A percentile compares a stretch with the other conserved stretches of the same genome.
These are phyloP conservation scores for Garrulus glandarius DNA, from an alignment of 2,797 vertebrate species.

Conservation along the genomic window DNA sequence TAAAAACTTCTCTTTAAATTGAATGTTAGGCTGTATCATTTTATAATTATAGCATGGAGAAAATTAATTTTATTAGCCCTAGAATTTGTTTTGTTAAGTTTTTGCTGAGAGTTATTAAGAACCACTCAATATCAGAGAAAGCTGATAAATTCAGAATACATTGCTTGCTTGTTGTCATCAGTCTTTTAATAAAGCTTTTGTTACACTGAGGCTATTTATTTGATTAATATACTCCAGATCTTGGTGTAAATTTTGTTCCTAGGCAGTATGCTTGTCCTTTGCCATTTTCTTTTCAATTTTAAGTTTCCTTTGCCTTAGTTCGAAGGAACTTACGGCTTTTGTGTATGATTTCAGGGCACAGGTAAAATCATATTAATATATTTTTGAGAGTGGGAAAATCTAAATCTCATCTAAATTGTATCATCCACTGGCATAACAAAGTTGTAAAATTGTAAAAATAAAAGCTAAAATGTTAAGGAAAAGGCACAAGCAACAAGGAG, in stretches of 20 bases:
- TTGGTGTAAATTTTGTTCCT: slow-evolving; percentile 43
- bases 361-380: not conserved
- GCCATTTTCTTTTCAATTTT: slow-evolving; percentile 27
- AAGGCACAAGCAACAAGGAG: not conserved
- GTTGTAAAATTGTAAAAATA: not conserved
- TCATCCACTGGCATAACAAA: not conserved
- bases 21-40: not conserved
- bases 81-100: not conserved
- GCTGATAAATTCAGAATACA: not conserved
- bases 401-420: not conserved
- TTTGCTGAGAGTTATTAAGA: not conserved
- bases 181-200: slow-evolving; percentile 60
- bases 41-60: not conserved
- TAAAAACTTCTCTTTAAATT: not conserved
- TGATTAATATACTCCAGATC: slow-evolving; percentile 33
- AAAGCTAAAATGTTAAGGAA: not conserved
- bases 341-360: not conserved
- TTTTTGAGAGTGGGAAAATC: not conserved
- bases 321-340: not conserved
- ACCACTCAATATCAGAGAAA: not conserved
- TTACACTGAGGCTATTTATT: slow-evolving; percentile 47
- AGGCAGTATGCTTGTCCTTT: not conserved
- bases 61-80: not conserved
- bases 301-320: slow-evolving; percentile 30
- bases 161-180: slow-evolving; percentile 6